Percentiles rank a stretch among this genome's conserved stretches.
Conservation (phyloP, 2,888 invertebrate genomes). For the Eupelmus urozonus region DNA sequence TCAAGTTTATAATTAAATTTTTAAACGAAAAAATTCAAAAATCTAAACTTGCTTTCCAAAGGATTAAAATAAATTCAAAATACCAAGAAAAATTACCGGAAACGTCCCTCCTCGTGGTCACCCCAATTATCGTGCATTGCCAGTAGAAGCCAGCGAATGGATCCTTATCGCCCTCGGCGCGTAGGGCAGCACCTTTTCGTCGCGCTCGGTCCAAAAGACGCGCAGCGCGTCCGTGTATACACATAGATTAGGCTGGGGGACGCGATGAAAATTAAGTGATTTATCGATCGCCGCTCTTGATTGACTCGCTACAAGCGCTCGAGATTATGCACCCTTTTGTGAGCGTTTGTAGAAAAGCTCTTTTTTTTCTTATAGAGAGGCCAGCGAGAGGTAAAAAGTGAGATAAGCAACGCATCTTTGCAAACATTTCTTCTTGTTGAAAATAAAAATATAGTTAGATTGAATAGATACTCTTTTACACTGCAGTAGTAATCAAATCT, state of each 20-base stretch:
- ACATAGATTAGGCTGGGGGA: neutral
- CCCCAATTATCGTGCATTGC: conserved; percentile 33
- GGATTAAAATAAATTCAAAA: neutral
- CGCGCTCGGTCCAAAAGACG: no score
- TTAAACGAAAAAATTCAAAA: no score
- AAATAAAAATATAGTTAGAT: conserved; percentile 16
- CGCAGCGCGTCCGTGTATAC: no score
- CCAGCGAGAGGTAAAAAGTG: neutral
- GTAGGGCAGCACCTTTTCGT: neutral
- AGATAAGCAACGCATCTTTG: conserved; percentile 26
- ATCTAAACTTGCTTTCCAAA: neutral
- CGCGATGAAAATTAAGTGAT: conserved; percentile 55
- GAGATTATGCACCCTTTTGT: conserved; percentile 10
- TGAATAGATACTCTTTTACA: conserved; percentile 8
- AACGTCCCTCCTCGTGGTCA: neutral
- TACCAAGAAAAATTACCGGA: conserved; percentile 5
- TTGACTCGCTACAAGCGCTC: conserved; percentile 50
- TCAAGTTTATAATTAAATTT: no score
- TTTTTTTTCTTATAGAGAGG: neutral
- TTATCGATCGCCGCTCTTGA: conserved; percentile 55
- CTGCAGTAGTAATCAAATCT: conserved; percentile 18
- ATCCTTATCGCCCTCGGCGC: conserved; percentile 21
- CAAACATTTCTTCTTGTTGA: conserved; percentile 4
- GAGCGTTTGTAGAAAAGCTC: no score
- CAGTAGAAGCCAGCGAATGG: conserved; percentile 52